These are phyloP conservation scores for Macrotus californicus DNA, from an alignment of 2,113 vertebrate genomes.

Conservation along the genomic window DNA sequence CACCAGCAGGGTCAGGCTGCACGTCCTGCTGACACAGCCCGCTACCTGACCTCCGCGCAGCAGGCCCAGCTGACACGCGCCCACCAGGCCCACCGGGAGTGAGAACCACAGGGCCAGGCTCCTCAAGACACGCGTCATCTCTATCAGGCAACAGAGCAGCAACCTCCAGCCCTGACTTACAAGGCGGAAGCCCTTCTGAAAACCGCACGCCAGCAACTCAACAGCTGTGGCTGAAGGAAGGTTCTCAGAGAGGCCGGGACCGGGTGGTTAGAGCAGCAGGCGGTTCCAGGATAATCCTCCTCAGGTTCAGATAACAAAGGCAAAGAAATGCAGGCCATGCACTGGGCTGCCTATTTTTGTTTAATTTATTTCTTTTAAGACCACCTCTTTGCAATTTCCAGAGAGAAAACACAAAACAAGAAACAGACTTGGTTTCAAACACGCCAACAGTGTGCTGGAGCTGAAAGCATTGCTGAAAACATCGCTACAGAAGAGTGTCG, in stretches of 20 bases:
- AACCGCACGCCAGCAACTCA: background rate
- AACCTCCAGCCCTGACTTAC: background rate
- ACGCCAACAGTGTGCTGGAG: conserved; percentile 75
- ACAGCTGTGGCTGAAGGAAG: conserved; percentile 24
- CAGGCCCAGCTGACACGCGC: background rate
- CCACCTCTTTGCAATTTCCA: conserved; percentile 75
- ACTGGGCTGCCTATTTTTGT: conserved; percentile 65
- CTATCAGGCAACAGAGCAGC: background rate
- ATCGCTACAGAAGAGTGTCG: conserved; percentile 67
- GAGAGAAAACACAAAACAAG: conserved; percentile 82
- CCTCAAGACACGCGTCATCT: background rate
- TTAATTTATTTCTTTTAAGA: conserved; percentile 81
- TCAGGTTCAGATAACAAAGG: conserved; percentile 35
- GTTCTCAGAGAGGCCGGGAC: conserved; percentile 6
- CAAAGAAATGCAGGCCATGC: conserved; percentile 53
- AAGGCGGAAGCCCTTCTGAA: conserved; percentile 54
- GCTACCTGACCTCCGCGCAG: background rate
- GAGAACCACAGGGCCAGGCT: conserved; percentile 31
- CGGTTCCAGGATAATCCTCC: conserved; percentile 25
- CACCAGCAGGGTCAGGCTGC: background rate
- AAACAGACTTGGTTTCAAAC: conserved; percentile 76
- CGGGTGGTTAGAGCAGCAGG: conserved; percentile 64
- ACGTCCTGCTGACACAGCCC: background rate
- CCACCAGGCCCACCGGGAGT: background rate
- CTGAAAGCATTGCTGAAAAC: conserved; percentile 74